These are phyloP conservation scores for Zoanthus solanderi DNA, from an alignment of 92 coral and sea anemone species.

Conservation along the genomic window DNA sequence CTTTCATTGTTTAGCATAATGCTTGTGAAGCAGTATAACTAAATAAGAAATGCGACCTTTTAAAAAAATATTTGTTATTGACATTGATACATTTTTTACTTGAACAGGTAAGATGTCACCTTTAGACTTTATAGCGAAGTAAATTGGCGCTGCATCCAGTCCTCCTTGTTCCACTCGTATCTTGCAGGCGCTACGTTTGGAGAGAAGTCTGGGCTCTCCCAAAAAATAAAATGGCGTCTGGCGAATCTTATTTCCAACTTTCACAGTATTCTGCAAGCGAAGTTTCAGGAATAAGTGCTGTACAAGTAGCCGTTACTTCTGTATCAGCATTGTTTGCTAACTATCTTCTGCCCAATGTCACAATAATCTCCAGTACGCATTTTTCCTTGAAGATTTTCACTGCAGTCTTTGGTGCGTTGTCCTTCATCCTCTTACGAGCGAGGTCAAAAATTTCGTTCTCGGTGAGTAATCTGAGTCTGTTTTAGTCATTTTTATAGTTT, in stretches of 20 bases:
- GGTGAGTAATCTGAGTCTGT: conserved; percentile 1
- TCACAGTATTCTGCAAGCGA: conserved; percentile 30
- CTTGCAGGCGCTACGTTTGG: not conserved
- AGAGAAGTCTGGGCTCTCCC: not conserved
- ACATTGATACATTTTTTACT: too few species aligned
- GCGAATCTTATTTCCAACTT: not conserved
- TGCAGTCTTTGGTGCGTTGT: conserved; percentile 24
- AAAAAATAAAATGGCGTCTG: conserved; percentile 38
- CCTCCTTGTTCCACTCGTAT: too few species aligned
- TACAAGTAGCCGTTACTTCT: conserved; percentile 4
- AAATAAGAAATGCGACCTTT: too few species aligned
- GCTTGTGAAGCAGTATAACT: too few species aligned
- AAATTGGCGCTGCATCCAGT: too few species aligned
- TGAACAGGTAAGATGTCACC: too few species aligned
- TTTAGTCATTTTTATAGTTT: not conserved
- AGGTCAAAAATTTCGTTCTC: conserved; percentile 29
- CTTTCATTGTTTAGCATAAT: too few species aligned
- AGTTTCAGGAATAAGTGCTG: conserved; percentile 12
- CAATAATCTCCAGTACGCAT: conserved; percentile 26
- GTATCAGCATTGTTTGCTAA: conserved; percentile 31
- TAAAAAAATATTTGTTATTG: too few species aligned
- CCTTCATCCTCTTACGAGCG: conserved; percentile 36
- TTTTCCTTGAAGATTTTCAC: conserved; percentile 32
- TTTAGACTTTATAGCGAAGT: too few species aligned
- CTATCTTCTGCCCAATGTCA: conserved; percentile 26